Percentiles rank a stretch among this genome's conserved stretches.
These are phyloP conservation scores for Mugil cephalus DNA, from an alignment of 2,113 vertebrate species.

Conservation along the genomic window DNA sequence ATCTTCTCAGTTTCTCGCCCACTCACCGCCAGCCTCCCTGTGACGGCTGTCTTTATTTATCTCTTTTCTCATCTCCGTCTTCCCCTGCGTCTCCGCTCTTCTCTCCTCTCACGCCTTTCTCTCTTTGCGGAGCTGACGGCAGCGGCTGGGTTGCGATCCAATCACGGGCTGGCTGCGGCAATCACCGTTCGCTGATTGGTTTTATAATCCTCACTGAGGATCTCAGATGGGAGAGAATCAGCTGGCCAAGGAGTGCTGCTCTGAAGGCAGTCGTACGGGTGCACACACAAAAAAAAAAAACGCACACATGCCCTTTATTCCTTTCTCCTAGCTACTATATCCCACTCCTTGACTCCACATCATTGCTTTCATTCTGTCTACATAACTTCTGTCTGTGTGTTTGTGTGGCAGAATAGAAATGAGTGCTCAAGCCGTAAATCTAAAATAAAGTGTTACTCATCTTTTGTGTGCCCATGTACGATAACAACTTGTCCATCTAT, in stretches of 20 bases:
- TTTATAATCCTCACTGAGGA: conserved; percentile 83
- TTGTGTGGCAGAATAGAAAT: conserved; percentile 11
- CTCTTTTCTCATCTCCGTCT: conserved; percentile 59
- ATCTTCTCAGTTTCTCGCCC: conserved; percentile 32
- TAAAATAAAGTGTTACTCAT: conserved; percentile 25
- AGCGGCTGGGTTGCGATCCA: conserved; percentile 72
- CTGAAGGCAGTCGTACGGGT: conserved; percentile 58
- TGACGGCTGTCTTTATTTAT: conserved; percentile 67
- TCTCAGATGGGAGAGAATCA: conserved; percentile 79
- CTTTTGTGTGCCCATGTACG: conserved; percentile 5
- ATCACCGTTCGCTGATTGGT: conserved; percentile 82
- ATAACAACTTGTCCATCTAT: conserved; percentile 10
- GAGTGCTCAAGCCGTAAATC: conserved; percentile 16
- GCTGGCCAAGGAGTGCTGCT: conserved; percentile 61
- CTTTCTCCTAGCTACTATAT: conserved; percentile 52
- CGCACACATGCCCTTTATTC: conserved; percentile 30
- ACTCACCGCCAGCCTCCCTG: conserved; percentile 9
- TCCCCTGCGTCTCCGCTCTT: conserved; percentile 33
- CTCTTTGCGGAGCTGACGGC: conserved; percentile 62
- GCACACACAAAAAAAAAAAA: no score
- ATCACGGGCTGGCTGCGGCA: conserved; percentile 77
- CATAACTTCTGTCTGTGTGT: conserved; percentile 33
- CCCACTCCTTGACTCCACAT: conserved; percentile 40
- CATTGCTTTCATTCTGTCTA: conserved; percentile 54
- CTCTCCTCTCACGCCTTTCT: conserved; percentile 54